phyloP scores from a whole-genome alignment of 2,888 invertebrate genomes.

The Byasa hedistus region DNA sequence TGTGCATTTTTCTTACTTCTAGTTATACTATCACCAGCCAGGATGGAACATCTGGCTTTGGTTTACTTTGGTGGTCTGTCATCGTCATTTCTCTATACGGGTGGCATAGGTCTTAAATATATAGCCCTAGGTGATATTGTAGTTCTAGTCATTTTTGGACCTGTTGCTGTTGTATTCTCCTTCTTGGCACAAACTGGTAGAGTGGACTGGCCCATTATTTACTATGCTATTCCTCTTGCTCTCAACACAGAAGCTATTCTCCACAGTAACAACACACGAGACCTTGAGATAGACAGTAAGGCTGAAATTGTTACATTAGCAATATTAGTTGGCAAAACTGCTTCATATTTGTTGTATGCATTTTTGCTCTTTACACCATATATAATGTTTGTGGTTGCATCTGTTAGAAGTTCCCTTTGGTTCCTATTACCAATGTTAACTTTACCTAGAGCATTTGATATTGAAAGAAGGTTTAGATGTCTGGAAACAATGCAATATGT shows the following conservation, averaged over 20 bases:
- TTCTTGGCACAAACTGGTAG: conserved; percentile 95
- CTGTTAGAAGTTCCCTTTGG: conserved; percentile 91
- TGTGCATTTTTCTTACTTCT: conserved; percentile 90
- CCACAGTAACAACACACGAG: conserved; percentile 96
- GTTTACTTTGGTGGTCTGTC: conserved; percentile 97
- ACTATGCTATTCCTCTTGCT: conserved; percentile 96
- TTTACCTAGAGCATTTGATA: conserved; percentile 91
- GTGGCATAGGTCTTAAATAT: conserved; percentile 96
- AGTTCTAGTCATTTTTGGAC: conserved; percentile 95
- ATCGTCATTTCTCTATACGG: conserved; percentile 97
- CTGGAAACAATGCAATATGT: conserved; percentile 88
- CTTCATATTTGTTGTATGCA: conserved; percentile 94
- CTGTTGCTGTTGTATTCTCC: conserved; percentile 95
- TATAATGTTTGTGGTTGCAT: conserved; percentile 91
- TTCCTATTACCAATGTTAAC: conserved; percentile 94
- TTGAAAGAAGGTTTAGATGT: conserved; percentile 92
- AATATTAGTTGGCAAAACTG: conserved; percentile 94
- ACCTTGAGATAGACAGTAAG: conserved; percentile 91
- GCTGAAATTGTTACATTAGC: conserved; percentile 97
- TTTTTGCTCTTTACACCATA: conserved; percentile 94
- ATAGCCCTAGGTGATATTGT: conserved; percentile 96
- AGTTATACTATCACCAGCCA: conserved; percentile 90
- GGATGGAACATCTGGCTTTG: conserved; percentile 96
- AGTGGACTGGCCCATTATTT: conserved; percentile 93
- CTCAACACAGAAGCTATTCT: conserved; percentile 96